These are phyloP conservation scores for Rhabdophis nuchalis DNA, from an alignment of 2,797 vertebrate genomes.

Conservation along the genomic window DNA sequence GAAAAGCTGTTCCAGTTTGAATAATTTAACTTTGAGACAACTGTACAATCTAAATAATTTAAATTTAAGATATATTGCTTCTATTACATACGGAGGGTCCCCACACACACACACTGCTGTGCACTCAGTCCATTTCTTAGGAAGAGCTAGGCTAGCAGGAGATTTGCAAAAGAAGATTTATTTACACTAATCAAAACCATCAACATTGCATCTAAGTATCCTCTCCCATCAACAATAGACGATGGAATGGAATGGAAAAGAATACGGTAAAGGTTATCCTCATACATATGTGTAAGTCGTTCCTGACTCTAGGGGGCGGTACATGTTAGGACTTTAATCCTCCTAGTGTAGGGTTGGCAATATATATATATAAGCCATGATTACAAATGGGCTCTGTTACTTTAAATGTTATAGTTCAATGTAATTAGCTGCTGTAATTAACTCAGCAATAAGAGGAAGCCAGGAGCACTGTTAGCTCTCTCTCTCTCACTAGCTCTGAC, in stretches of 20 bases:
- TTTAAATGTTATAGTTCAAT: too few species aligned
- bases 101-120: conserved; percentile 38
- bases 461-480: too few species aligned
- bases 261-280: too few species aligned
- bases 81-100: conserved; percentile 46
- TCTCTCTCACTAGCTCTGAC: too few species aligned
- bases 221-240: conserved; percentile 5
- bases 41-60: conserved; percentile 48
- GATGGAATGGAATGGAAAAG: not conserved
- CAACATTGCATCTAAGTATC: not conserved
- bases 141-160: conserved; percentile 39
- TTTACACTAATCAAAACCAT: conserved; percentile 49
- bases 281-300: too few species aligned
- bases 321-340: too few species aligned
- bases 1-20: conserved; percentile 52
- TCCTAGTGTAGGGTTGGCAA: too few species aligned
- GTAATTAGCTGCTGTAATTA: too few species aligned
- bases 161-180: conserved; percentile 27
- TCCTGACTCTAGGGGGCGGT: too few species aligned
- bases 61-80: conserved; percentile 56
- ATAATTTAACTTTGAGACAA: conserved; percentile 55
- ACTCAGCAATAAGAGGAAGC: too few species aligned
- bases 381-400: too few species aligned
- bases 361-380: too few species aligned
- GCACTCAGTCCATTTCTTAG: conserved; percentile 41